These are phyloP conservation scores for Drosophila ustulata DNA, from an alignment of 2,888 invertebrate genomes.

Conservation along the genomic window DNA sequence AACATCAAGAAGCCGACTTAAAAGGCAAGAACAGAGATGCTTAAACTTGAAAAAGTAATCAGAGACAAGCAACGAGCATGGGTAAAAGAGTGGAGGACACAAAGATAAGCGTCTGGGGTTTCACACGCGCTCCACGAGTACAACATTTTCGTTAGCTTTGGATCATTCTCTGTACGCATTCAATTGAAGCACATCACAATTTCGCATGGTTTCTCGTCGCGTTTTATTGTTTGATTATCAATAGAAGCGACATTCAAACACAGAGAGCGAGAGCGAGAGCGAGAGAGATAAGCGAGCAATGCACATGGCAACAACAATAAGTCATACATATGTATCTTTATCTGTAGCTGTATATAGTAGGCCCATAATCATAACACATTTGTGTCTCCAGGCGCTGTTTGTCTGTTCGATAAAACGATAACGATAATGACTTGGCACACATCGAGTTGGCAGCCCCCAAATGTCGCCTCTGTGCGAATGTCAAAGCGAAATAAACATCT, in stretches of 20 bases:
- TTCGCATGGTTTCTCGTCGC: constrained; percentile 57
- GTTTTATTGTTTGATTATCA: constrained; percentile 76
- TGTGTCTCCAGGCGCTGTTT: constrained; percentile 25
- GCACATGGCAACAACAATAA: constrained; percentile 19
- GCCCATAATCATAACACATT: constrained; percentile 35
- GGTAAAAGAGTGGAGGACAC: background rate
- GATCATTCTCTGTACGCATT: constrained; percentile 32
- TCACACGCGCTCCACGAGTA: constrained; percentile 33
- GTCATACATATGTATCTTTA: background rate
- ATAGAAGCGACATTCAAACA: constrained; percentile 40
- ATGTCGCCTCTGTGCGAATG: constrained; percentile 4
- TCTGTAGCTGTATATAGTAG: background rate
- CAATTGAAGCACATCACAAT: constrained; percentile 52
- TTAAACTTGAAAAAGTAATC: constrained; percentile 47
- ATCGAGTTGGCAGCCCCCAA: constrained; percentile 21
- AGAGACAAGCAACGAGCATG: constrained; percentile 21
- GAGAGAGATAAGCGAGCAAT: constrained; percentile 3
- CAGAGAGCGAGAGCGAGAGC: background rate
- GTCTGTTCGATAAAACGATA: constrained; percentile 48
- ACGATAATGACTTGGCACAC: constrained; percentile 26
- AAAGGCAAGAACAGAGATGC: constrained; percentile 27
- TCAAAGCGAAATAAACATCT: constrained; percentile 4
- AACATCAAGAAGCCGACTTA: constrained; percentile 48
- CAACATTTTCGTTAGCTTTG: constrained; percentile 24
- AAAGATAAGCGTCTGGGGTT: constrained; percentile 38